These are phyloP conservation scores for Paralvinella palmiformis DNA, from an alignment of 1,140 invertebrate species.

Conservation along the genomic window DNA sequence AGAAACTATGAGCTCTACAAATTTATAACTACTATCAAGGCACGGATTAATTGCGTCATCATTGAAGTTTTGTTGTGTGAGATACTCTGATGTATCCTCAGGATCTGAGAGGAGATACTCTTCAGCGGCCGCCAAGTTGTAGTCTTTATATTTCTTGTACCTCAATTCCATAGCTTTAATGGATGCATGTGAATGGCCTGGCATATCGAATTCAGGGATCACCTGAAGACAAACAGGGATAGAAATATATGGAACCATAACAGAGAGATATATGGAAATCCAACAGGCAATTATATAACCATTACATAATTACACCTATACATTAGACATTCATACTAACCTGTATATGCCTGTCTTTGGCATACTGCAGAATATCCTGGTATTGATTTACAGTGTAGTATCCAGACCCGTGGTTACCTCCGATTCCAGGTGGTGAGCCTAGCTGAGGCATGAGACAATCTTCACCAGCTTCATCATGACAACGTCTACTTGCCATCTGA, in stretches of 20 bases:
- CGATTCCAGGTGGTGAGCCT: conserved; percentile 33
- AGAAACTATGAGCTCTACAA: conserved; percentile 34
- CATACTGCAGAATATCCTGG: conserved; percentile 33
- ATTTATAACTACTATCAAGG: conserved; percentile 34
- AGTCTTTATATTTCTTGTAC: conserved; percentile 9
- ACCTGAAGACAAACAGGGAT: conserved; percentile 24
- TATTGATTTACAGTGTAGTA: conserved; percentile 38
- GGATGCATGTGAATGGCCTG: conserved; percentile 39
- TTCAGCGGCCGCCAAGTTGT: neutral
- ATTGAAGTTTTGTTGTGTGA: conserved; percentile 36
- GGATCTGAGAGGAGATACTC: conserved; percentile 27
- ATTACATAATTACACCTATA: too few species aligned
- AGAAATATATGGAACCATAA: neutral
- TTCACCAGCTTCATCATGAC: conserved; percentile 32
- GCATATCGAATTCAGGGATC: conserved; percentile 44
- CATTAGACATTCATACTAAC: too few species aligned
- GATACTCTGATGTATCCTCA: conserved; percentile 34
- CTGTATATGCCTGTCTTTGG: conserved; percentile 23
- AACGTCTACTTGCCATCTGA: conserved; percentile 35
- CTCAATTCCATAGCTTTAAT: conserved; percentile 24
- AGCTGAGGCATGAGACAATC: conserved; percentile 33
- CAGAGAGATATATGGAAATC: neutral
- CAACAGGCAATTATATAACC: too few species aligned
- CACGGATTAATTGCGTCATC: conserved; percentile 46
- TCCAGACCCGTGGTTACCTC: conserved; percentile 28